Base-by-base conservation (phyloP, 2,888 invertebrate species). In the Rhynchonema sp. region DNA sequence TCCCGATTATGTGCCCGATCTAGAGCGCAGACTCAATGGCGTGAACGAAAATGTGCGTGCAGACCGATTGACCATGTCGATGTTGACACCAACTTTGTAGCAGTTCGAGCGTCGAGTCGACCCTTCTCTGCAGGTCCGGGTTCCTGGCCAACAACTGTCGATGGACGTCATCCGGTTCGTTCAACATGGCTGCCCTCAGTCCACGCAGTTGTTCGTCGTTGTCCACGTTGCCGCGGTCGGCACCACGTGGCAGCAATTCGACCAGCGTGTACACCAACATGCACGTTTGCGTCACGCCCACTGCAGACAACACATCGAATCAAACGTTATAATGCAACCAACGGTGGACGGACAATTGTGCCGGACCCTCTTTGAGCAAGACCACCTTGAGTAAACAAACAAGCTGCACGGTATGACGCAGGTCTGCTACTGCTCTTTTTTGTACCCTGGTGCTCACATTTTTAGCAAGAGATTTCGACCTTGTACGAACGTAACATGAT, bases 211-310 rank as follows among this genome's bases (percentile, higher is more conserved):
- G 9, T 13, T n/a, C 49, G 49, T n/a, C 23, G 49, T 6, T 49
- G 20, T 49, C 55, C 1, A 61, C 60, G 27, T 56, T 52, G 22
- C 54, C 62, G 20, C 56, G 46, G 53, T 66, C 63, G n/a, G n/a
- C n/a, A n/a, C n/a, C n/a, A n/a, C 64, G 63, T 25, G 70, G 69
- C 25, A 71, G 64, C 27, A 72, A 65, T 60, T 72, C 72, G 26
- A 68, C 65, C 64, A 70, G 65, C 38, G 72, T 63, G 70, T 70
- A 72, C 13, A 72, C 68, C 59, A 69, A 69, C 30, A 72, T 62
- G 64, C 72, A 72, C 56, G 66, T 65, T 57, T 68, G 62, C 17
- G 69, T 67, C 2, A 67, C 64, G 38, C 72, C 71, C n/a, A 66
- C 69, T 70, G 60, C 60, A 67, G 64, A 38, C n/a, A n/a, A n/a